Evolutionary conservation across 2,888 invertebrate species (phyloP).

Genomic region (Xiphydria camelus): DNA sequence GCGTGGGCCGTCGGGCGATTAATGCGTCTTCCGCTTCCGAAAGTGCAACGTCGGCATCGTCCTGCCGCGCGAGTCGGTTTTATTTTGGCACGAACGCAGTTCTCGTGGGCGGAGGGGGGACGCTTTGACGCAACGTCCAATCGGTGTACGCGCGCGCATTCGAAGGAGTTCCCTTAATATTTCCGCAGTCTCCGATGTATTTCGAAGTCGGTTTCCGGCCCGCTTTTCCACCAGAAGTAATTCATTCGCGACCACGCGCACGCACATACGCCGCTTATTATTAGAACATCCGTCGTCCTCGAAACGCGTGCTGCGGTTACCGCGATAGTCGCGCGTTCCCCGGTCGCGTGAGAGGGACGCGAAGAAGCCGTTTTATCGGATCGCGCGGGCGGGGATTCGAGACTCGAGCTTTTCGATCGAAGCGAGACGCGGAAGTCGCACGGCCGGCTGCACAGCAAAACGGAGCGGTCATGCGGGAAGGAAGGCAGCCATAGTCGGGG

Average conservation of each 20-base stretch:
- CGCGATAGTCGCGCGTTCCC: too few species aligned
- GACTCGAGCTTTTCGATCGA: too few species aligned
- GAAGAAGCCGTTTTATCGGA: too few species aligned
- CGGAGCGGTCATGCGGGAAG: too few species aligned
- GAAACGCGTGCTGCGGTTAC: too few species aligned
- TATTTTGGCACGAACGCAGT: background rate
- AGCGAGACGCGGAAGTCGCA: too few species aligned
- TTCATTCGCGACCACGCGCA: conserved; percentile 14
- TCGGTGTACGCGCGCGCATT: conserved; percentile 1
- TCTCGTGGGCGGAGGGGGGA: conserved; percentile 1
- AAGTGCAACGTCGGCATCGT: background rate
- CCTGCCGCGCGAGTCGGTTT: background rate
- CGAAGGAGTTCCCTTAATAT: conserved; percentile 21
- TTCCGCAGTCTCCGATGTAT: conserved; percentile 21
- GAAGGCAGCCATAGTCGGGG: too few species aligned
- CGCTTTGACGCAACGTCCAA: conserved; percentile 13
- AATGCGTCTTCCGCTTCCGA: background rate
- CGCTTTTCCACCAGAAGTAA: conserved; percentile 18
- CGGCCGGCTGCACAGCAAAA: too few species aligned
- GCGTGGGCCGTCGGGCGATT: background rate
- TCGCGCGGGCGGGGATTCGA: too few species aligned
- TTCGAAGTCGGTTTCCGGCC: conserved; percentile 22
- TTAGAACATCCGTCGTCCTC: too few species aligned
- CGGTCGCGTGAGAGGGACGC: too few species aligned
- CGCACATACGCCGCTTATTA: too few species aligned